phyloP scores from a whole-genome alignment of 2,888 invertebrate species.

The Nudaria mundana region DNA sequence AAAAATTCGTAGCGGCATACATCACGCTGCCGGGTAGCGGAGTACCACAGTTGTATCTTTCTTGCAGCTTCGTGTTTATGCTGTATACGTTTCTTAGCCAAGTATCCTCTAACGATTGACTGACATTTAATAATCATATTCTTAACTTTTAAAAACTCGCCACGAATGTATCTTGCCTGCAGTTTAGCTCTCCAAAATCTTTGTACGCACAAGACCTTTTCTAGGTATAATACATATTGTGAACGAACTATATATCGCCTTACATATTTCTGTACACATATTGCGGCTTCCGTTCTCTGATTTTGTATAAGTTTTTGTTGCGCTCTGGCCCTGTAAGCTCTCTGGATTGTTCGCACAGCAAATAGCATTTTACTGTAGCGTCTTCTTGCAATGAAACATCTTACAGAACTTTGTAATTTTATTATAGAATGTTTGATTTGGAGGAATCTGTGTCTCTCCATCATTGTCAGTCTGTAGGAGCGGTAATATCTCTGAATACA shows the following conservation, averaged over 20 bases:
- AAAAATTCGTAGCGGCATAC: conserved; percentile 44
- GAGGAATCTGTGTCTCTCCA: conserved; percentile 40
- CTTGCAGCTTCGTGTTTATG: conserved; percentile 40
- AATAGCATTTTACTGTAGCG: conserved; percentile 44
- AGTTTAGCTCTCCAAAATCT: conserved; percentile 64
- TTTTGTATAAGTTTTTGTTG: conserved; percentile 50
- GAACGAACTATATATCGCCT: conserved; percentile 51
- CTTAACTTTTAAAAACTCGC: conserved; percentile 54
- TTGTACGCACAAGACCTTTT: conserved; percentile 55
- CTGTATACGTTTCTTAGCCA: conserved; percentile 38
- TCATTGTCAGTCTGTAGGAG: conserved; percentile 42
- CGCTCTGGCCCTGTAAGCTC: conserved; percentile 54
- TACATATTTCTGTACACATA: conserved; percentile 59
- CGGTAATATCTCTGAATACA: conserved; percentile 66
- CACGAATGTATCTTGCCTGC: conserved; percentile 53
- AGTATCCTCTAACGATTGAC: conserved; percentile 11
- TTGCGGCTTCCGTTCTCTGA: conserved; percentile 45
- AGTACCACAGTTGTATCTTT: conserved; percentile 66
- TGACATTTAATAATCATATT: conserved; percentile 57
- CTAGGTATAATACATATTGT: conserved; percentile 44
- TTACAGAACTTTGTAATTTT: conserved; percentile 44
- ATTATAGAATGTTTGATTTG: conserved; percentile 34
- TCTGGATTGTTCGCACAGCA: conserved; percentile 57
- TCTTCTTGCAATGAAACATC: conserved; percentile 47
- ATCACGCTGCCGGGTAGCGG: conserved; percentile 44